Conservation (phyloP, 2,113 vertebrate species). For the Colius striatus region DNA sequence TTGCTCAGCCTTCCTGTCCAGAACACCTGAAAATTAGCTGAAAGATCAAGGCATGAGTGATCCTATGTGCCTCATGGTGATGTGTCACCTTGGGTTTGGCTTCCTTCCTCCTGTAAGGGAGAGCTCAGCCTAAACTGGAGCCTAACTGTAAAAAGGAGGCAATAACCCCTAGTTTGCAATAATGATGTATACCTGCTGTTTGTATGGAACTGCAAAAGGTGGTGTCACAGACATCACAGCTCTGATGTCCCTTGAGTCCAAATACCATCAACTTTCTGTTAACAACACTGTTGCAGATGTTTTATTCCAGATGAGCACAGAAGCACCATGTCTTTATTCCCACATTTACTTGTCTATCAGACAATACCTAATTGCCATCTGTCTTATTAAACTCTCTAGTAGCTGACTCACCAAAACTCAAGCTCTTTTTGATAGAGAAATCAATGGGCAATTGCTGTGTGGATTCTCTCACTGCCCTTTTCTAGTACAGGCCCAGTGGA, state of each 20-base stretch:
- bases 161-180: background rate
- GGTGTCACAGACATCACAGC: background rate
- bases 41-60: background rate
- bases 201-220: background rate
- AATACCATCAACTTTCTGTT: background rate
- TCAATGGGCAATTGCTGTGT: background rate
- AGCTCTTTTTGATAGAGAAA: background rate
- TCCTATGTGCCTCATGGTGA: background rate
- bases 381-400: background rate
- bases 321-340: no score
- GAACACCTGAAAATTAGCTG: background rate
- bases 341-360: background rate
- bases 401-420: background rate
- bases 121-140: background rate
- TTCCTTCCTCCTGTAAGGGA: background rate
- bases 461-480: background rate
- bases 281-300: background rate
- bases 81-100: background rate
- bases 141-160: background rate
- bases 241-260: background rate
- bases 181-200: background rate
- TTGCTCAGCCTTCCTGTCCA: background rate
- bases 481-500: background rate
- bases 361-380: background rate
- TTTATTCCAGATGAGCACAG: background rate